Evolutionary conservation across 2,888 invertebrate species (phyloP).

Genomic region (Pristionchus mayeri): DNA sequence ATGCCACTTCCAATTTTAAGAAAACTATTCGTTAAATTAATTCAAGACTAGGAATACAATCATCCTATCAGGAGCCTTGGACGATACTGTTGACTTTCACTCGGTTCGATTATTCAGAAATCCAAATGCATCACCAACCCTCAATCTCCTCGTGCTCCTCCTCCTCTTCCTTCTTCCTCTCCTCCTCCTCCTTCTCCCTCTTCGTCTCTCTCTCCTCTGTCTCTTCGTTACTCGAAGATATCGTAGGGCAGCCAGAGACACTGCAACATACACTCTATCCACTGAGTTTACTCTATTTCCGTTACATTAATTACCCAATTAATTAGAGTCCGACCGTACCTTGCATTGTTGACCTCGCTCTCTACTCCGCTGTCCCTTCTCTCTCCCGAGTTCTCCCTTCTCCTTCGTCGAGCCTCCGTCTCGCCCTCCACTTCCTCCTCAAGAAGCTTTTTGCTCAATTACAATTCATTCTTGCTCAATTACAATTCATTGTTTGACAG

Average conservation of each 20-base stretch:
- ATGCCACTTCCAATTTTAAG: not conserved
- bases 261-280: not conserved
- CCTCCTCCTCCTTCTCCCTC: not conserved
- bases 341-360: slow-evolving; percentile 28
- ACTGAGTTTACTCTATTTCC: no score
- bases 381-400: slow-evolving; percentile 17
- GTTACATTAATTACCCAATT: not conserved
- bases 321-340: slow-evolving; percentile 25
- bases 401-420: not conserved
- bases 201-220: slow-evolving; percentile 5
- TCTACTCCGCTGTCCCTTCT: slow-evolving; percentile 43
- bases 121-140: no score
- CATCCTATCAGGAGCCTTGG: no score
- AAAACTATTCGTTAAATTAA: not conserved
- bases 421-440: slow-evolving; percentile 21
- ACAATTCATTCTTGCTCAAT: not conserved
- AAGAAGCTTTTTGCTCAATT: not conserved
- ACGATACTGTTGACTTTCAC: no score
- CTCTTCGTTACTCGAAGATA: slow-evolving; percentile 20
- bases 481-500: no score
- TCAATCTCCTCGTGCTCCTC: not conserved
- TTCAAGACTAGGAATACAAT: not conserved
- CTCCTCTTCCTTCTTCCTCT: not conserved
- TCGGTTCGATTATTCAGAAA: not conserved
- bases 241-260: slow-evolving; percentile 22